Conservation (phyloP, 2,888 invertebrate genomes). For the Idaea straminata region DNA sequence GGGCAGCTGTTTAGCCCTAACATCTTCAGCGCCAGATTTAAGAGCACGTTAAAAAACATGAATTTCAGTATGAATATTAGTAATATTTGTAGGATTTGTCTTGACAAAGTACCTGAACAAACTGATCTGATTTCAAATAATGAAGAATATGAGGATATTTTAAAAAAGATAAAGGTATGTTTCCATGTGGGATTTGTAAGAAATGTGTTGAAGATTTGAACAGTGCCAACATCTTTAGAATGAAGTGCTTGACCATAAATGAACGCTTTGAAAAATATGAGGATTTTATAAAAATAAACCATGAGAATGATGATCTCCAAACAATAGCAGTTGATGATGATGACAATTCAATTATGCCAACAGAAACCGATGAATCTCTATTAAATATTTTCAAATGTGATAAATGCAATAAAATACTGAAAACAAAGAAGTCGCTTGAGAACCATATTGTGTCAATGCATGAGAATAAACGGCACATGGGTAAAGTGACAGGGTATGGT, state of each 20-base stretch:
- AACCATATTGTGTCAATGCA: conserved; percentile 66
- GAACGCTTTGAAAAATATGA: conserved; percentile 40
- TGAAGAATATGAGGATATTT: conserved; percentile 41
- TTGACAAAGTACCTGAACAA: conserved; percentile 31
- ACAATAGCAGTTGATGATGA: conserved; percentile 16
- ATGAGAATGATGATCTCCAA: conserved; percentile 18
- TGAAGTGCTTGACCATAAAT: conserved; percentile 57
- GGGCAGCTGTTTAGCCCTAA: too few species aligned
- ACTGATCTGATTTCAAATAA: conserved; percentile 40
- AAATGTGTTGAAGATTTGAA: conserved; percentile 53
- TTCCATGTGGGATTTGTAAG: conserved; percentile 54
- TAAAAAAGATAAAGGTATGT: conserved; percentile 52
- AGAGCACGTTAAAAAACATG: background rate
- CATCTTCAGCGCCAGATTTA: too few species aligned
- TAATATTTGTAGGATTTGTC: conserved; percentile 57
- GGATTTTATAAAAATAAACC: conserved; percentile 6
- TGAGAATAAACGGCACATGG: conserved; percentile 55
- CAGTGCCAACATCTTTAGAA: conserved; percentile 49
- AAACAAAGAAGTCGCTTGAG: conserved; percentile 49
- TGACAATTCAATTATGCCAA: conserved; percentile 6
- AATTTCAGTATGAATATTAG: conserved; percentile 6
- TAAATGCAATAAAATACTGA: conserved; percentile 56
- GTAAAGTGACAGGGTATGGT: conserved; percentile 65
- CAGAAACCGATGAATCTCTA: background rate
- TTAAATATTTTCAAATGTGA: conserved; percentile 39